Percentiles rank a stretch among this genome's conserved stretches.
Evolutionary conservation across 2,113 vertebrate species (phyloP).

Genomic region (Chloebia gouldiae): DNA sequence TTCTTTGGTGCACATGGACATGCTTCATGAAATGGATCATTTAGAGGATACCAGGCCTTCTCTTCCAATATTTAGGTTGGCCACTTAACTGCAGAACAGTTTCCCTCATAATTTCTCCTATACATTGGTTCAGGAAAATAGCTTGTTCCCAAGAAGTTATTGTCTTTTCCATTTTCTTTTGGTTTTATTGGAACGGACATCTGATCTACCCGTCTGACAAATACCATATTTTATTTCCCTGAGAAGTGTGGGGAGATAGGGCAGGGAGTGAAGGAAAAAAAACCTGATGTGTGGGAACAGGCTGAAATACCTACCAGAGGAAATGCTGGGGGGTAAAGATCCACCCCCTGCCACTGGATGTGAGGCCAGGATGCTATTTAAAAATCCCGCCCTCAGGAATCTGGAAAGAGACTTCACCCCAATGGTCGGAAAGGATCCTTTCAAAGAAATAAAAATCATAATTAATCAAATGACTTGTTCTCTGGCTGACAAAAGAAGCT

Average conservation of each 20-base stretch:
- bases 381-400: slow-evolving; percentile 79
- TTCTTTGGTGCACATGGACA: not conserved
- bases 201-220: not conserved
- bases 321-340: slow-evolving; percentile 78
- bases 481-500: slow-evolving; percentile 31
- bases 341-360: slow-evolving; percentile 75
- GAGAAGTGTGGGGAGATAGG: not conserved
- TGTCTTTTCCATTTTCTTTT: not conserved
- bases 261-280: not conserved
- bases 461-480: slow-evolving; percentile 58
- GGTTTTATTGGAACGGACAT: not conserved
- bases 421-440: slow-evolving; percentile 80
- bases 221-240: not conserved
- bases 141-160: not conserved
- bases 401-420: slow-evolving; percentile 79
- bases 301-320: slow-evolving; percentile 76
- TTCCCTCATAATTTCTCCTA: not conserved
- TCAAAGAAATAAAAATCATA: slow-evolving; percentile 73
- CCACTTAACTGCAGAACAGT: not conserved
- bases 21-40: not conserved
- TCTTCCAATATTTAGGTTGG: not conserved
- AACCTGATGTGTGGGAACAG: not conserved
- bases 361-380: slow-evolving; percentile 77
- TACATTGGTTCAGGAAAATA: not conserved
- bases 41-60: not conserved